phyloP scores from a whole-genome alignment of 1,140 invertebrate species.

The Ceratina calcarata region DNA sequence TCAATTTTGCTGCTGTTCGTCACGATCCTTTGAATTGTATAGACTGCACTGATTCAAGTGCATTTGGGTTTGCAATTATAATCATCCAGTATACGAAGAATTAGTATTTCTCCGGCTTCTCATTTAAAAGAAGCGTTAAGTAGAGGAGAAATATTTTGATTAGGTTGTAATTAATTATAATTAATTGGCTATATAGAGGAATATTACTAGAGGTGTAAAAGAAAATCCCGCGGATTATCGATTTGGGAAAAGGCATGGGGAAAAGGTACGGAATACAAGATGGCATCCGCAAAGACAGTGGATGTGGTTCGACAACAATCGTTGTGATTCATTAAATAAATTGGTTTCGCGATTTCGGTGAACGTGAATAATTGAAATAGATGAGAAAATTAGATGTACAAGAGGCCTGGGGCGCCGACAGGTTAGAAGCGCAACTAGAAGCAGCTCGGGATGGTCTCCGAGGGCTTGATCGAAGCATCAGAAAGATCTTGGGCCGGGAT shows the following conservation, averaged over 20 bases:
- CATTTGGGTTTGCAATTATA: no score
- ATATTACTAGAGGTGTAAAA: conserved; percentile 11
- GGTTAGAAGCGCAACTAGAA: conserved; percentile 76
- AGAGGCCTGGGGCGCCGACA: conserved; percentile 75
- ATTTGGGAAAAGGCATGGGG: conserved; percentile 32
- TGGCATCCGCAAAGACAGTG: conserved; percentile 43
- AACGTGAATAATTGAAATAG: conserved; percentile 22
- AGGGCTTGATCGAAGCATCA: conserved; percentile 76
- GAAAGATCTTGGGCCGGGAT: conserved; percentile 79
- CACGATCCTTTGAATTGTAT: no score
- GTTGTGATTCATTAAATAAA: conserved; percentile 24
- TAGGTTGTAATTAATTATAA: no score
- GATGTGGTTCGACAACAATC: conserved; percentile 48
- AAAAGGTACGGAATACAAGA: conserved; percentile 42
- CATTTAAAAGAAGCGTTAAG: no score
- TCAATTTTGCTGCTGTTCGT: no score
- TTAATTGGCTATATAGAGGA: neutral
- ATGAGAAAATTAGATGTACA: conserved; percentile 76
- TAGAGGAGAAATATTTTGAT: no score
- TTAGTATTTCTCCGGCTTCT: neutral
- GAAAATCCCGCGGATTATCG: conserved; percentile 49
- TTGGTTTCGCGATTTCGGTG: conserved; percentile 27
- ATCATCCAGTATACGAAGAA: no score
- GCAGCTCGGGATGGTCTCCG: conserved; percentile 76
- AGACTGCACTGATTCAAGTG: no score